Base-by-base conservation (phyloP, 2,113 vertebrate species). In the Pseudolaguvia tuberculata region DNA sequence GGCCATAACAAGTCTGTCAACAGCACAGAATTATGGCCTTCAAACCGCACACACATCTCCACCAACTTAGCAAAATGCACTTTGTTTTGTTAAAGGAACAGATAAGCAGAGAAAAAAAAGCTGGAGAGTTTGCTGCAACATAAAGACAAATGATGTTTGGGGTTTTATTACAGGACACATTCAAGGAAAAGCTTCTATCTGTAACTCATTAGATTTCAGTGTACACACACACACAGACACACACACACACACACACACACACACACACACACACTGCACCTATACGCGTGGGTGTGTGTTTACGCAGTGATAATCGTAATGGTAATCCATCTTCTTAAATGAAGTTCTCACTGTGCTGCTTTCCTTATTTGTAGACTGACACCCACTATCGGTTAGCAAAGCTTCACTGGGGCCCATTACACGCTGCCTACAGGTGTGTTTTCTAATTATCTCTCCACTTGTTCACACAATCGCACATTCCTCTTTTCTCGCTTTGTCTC, bases 241-340 rank as follows among this genome's bases (percentile, higher is more conserved):
- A 18, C 52, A 51, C 15, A 53, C 52, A 42, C 14, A 18, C 12
- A 18, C 39, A 52, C 3, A 18, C 52, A 51, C 15, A 53, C 52
- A 18, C 39, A 52, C 3, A 18, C 52, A 51, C 15, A 53, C 52
- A 42, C 14, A 18, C 12, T 45, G 23, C 20, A 12, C 9, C 2
- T 47, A 7, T 61, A 9, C 31, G 45, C n/a, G 48, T 66, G 72
- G 23, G 62, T 15, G 52, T 58, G 53, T 45, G 45, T 76, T 45
- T 65, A 42, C 9, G 39, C 11, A 10, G 58, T 66, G 58, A 65
- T 73, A 70, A 82, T 53, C 21, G 9, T 66, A 29, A 13, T 5
- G 48, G 63, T 71, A 50, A 78, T 73, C 65, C 76, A 72, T 78
- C 75, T 78, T 78, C 62, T 72, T 48, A 69, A 73, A 82, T 79